Base-by-base conservation (phyloP, 1,140 invertebrate species). In the Daktulosphaira vitifoliae region DNA sequence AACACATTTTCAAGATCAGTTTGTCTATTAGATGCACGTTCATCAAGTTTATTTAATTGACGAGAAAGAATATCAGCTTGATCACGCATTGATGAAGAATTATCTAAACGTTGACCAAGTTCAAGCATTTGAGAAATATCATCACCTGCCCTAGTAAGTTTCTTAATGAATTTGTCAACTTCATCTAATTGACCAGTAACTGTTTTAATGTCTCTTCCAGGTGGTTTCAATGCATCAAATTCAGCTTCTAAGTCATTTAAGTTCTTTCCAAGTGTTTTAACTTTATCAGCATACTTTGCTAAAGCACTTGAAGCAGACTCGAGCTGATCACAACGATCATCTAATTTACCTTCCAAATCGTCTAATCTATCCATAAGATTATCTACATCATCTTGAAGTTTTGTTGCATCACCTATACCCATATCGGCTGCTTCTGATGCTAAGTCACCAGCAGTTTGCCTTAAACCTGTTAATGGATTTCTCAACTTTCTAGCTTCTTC, bases 291-390 rank as follows among this genome's bases (percentile, higher is more conserved):
- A 75, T 93, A 94, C 69, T 88, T 87, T 16, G 87, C 84, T 33
- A 92, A 84, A 18, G 88, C 90, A 13, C 87, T 86, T 1, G 91
- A 88, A 1, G 92, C 92, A 15, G 87, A 87, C 70, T 95, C 90
- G 44, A 96, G 77, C 68, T 88, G 84, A 49, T 83, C 82, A 62
- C 87, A 86, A 8, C 90, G 80, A 69, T 90, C 89, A 51, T 87
- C 84, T 4, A 94, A 73, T 73, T 88, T 84, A 0, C 81, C 80
- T 71, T 85, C 82, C 2, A 98, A 76, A 65, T 90, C 84, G 23
- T 84, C 81, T 67, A 92, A 85, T 23, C 90, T 80, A 70, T 92
- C 88, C 8, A 82, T 82, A 7, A 95, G 74, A 42, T 81, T 81
- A 48, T 87, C 84, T 0, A 92, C 85, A 70, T 91, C 88, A 67